Percentiles rank a stretch among this genome's conserved stretches.
These are phyloP conservation scores for Tympanoctomys barrerae DNA, from an alignment of 2,797 vertebrate species.

Conservation along the genomic window DNA sequence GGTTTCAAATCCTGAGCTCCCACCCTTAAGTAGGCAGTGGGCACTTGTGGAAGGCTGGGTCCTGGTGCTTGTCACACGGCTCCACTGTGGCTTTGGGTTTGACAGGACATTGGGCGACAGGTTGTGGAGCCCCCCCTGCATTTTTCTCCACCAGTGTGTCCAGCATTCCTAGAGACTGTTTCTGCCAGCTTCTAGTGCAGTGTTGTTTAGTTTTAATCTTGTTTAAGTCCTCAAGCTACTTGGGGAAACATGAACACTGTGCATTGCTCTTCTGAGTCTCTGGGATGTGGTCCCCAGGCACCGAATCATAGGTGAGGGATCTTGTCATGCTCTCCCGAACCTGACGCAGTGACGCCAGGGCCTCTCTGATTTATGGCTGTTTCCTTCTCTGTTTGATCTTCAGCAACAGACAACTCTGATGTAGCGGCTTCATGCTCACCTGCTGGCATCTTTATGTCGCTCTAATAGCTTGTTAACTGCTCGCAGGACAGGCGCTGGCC, in stretches of 20 bases:
- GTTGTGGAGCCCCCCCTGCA: background rate
- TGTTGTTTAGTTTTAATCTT: conserved; percentile 63
- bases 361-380: conserved; percentile 63
- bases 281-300: background rate
- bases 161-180: background rate
- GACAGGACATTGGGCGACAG: background rate
- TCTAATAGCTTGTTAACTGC: conserved; percentile 84
- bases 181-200: background rate
- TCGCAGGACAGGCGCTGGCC: conserved; percentile 73
- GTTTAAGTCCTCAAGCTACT: background rate
- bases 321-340: conserved; percentile 35
- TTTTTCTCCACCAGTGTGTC: background rate
- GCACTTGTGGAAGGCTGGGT: background rate
- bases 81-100: background rate
- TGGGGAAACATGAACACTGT: background rate
- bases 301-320: conserved; percentile 28
- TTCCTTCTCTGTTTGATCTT: conserved; percentile 74
- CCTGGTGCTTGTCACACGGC: background rate
- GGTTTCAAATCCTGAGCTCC: background rate
- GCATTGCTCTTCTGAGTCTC: background rate
- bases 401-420: conserved; percentile 73
- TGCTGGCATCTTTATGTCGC: conserved; percentile 83
- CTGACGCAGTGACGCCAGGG: conserved; percentile 39
- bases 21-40: background rate
- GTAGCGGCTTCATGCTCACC: conserved; percentile 79